A percentile compares a stretch with the other conserved stretches of the same genome.
These are phyloP conservation scores for Lottia gigantea DNA, from an alignment of 2,888 invertebrate species.

Conservation along the genomic window DNA sequence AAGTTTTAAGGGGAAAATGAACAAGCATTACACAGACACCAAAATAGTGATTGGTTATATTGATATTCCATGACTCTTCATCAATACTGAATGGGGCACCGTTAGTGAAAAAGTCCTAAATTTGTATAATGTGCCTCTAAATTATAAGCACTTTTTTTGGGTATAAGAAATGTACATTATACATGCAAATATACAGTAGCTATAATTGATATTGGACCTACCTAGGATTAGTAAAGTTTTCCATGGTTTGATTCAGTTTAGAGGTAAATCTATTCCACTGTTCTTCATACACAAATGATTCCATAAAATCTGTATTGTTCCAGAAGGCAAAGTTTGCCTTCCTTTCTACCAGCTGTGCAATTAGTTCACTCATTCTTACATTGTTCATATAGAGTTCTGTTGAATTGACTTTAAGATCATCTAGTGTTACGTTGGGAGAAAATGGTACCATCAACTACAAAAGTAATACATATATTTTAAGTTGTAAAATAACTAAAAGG, in stretches of 20 bases:
- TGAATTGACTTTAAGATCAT: conserved; percentile 24
- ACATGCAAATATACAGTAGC: neutral
- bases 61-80: too few species aligned
- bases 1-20: too few species aligned
- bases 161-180: too few species aligned
- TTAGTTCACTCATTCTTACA: conserved; percentile 26
- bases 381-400: conserved; percentile 21
- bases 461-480: too few species aligned
- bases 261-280: conserved; percentile 35
- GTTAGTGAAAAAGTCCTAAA: too few species aligned
- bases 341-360: conserved; percentile 28
- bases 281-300: conserved; percentile 27
- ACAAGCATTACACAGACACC: too few species aligned
- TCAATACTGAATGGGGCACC: too few species aligned
- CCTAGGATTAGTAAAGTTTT: conserved; percentile 23
- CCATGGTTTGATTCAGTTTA: conserved; percentile 15
- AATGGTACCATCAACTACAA: conserved; percentile 14
- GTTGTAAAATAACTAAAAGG: too few species aligned
- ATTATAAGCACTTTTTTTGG: too few species aligned
- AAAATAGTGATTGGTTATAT: too few species aligned
- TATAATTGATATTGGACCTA: conserved; percentile 3
- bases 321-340: conserved; percentile 37
- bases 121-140: too few species aligned
- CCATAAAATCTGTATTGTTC: conserved; percentile 30
- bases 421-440: conserved; percentile 6